phyloP scores from a whole-genome alignment of 2,888 invertebrate species.

The Apodemia hepburni region DNA sequence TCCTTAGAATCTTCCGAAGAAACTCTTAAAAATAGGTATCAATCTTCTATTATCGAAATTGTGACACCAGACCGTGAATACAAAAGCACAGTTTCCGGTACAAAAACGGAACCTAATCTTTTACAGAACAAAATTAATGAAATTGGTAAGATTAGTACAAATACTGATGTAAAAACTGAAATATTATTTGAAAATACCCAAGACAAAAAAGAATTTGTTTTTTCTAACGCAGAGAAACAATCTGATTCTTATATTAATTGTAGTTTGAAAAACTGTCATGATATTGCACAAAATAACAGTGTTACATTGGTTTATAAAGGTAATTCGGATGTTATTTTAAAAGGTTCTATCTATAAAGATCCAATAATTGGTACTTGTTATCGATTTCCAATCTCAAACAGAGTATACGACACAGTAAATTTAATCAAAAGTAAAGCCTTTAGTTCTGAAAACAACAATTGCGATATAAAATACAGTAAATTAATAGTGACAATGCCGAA shows the following conservation, averaged over 20 bases:
- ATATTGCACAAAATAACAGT: constrained; percentile 26
- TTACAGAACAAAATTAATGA: neutral
- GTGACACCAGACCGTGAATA: neutral
- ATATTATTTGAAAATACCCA: neutral
- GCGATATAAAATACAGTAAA: constrained; percentile 27
- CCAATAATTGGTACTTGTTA: constrained; percentile 47
- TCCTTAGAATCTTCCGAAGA: too few relatives aligned
- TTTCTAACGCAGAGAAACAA: neutral
- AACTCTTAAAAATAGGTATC: too few relatives aligned
- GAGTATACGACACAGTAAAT: constrained; percentile 21
- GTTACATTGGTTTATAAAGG: constrained; percentile 39
- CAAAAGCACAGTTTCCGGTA: neutral
- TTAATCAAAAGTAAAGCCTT: constrained; percentile 29
- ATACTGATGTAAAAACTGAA: neutral
- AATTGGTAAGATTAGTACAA: neutral
- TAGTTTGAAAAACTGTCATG: constrained; percentile 9
- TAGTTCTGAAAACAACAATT: constrained; percentile 13
- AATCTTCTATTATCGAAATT: too few relatives aligned
- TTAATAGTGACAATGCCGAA: constrained; percentile 46
- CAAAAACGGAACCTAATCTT: neutral
- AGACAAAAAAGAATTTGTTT: neutral
- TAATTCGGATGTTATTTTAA: constrained; percentile 40
- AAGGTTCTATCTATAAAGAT: constrained; percentile 50
- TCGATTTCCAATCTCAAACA: constrained; percentile 43
- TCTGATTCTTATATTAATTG: neutral